Percentiles rank a stretch among this genome's conserved stretches.
These are phyloP conservation scores for Drosophila pectinifera DNA, from an alignment of 1,140 invertebrate genomes.

Conservation along the genomic window DNA sequence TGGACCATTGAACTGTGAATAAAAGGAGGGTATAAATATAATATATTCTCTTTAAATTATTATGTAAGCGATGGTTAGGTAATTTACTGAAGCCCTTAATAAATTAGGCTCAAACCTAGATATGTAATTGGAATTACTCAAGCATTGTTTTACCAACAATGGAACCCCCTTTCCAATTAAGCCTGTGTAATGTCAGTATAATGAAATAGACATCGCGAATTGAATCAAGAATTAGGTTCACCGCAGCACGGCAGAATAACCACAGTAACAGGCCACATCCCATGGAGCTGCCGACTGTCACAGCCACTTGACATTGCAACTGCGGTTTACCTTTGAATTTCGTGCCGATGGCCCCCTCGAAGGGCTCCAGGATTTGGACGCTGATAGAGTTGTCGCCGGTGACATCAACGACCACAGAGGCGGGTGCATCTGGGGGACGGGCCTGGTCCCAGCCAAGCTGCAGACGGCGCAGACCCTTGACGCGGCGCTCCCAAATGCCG, in stretches of 20 bases:
- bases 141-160: neutral
- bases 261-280: constrained; percentile 14
- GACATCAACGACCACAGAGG: constrained; percentile 92
- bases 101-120: too few relatives aligned
- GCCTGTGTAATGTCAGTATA: constrained; percentile 68
- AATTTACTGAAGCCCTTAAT: neutral
- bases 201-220: constrained; percentile 17
- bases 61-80: too few relatives aligned
- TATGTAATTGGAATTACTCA: neutral
- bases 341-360: constrained; percentile 90
- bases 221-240: constrained; percentile 22
- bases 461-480: constrained; percentile 90
- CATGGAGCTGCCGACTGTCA: neutral
- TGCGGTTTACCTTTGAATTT: constrained; percentile 92
- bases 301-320: constrained; percentile 11
- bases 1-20: constrained; percentile 93
- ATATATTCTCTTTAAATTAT: too few relatives aligned
- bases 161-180: neutral
- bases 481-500: constrained; percentile 93
- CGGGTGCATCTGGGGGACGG: constrained; percentile 92
- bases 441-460: constrained; percentile 88
- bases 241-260: constrained; percentile 27
- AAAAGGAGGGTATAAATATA: neutral
- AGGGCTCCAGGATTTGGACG: constrained; percentile 87
- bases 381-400: constrained; percentile 91